Conservation (phyloP, 1,140 invertebrate species). For the Phthorimaea operculella region DNA sequence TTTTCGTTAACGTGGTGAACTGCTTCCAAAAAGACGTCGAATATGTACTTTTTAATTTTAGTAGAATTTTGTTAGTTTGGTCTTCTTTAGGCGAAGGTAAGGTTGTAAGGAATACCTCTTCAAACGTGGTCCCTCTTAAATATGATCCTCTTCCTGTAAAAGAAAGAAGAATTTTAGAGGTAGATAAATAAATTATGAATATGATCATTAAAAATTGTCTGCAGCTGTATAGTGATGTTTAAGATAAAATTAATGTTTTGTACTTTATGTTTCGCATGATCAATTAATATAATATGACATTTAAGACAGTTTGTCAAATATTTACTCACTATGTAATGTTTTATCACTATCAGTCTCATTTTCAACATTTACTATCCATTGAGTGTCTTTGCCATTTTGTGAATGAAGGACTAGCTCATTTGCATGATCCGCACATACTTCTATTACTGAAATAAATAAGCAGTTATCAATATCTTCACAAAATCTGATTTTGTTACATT, state of each 20-base stretch:
- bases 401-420: conserved; percentile 71
- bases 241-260: no score
- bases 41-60: conserved; percentile 53
- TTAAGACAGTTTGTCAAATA: no score
- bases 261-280: no score
- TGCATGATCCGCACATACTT: conserved; percentile 80
- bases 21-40: conserved; percentile 49
- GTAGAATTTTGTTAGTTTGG: conserved; percentile 46
- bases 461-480: no score
- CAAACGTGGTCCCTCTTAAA: conserved; percentile 32
- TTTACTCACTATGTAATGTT: conserved; percentile 34
- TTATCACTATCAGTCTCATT: conserved; percentile 48
- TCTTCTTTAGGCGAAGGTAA: conserved; percentile 49
- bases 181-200: conserved; percentile 3
- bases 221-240: no score
- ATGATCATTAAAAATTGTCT: no score
- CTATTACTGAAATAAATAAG: conserved; percentile 74
- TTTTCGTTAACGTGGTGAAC: conserved; percentile 43
- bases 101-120: conserved; percentile 43
- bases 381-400: conserved; percentile 75
- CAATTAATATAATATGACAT: no score
- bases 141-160: conserved; percentile 25
- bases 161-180: conserved; percentile 31
- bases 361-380: conserved; percentile 65
- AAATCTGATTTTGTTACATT: no score